These are phyloP conservation scores for Gambusia yucatana DNA, from an alignment of 2,797 vertebrate species.

Conservation along the genomic window DNA sequence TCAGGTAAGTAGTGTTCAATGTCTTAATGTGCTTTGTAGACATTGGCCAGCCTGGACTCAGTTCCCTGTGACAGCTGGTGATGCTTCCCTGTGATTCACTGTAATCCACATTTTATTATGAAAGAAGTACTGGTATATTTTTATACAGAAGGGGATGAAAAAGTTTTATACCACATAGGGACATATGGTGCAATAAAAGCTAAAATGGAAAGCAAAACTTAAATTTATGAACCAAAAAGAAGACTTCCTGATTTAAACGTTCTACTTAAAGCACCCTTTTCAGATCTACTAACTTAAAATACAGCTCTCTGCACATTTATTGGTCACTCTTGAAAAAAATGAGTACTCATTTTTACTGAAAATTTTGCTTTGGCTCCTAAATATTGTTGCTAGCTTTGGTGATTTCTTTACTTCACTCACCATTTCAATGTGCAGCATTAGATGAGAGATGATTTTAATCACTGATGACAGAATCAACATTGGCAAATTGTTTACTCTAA, in stretches of 20 bases:
- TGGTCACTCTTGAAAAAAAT: neutral
- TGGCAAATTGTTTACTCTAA: neutral
- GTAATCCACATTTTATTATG: slow-evolving; percentile 99
- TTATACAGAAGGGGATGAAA: slow-evolving; percentile 86
- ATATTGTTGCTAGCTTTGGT: neutral
- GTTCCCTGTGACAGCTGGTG: slow-evolving; percentile 98
- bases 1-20: slow-evolving; percentile 81
- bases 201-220: slow-evolving; percentile 38
- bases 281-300: slow-evolving; percentile 19
- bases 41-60: slow-evolving; percentile 87
- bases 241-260: slow-evolving; percentile 1
- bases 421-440: neutral
- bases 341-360: neutral
- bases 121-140: slow-evolving; percentile 90
- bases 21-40: slow-evolving; percentile 87
- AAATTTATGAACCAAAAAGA: neutral
- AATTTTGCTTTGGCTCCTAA: neutral
- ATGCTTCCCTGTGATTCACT: slow-evolving; percentile 92
- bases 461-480: neutral
- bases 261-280: slow-evolving; percentile 12
- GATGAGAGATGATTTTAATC: neutral
- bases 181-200: slow-evolving; percentile 76
- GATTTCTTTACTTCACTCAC: neutral
- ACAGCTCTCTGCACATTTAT: neutral
- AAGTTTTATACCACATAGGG: slow-evolving; percentile 82